These are phyloP conservation scores for Tyto alba DNA, from an alignment of 2,113 vertebrate species.

Conservation along the genomic window DNA sequence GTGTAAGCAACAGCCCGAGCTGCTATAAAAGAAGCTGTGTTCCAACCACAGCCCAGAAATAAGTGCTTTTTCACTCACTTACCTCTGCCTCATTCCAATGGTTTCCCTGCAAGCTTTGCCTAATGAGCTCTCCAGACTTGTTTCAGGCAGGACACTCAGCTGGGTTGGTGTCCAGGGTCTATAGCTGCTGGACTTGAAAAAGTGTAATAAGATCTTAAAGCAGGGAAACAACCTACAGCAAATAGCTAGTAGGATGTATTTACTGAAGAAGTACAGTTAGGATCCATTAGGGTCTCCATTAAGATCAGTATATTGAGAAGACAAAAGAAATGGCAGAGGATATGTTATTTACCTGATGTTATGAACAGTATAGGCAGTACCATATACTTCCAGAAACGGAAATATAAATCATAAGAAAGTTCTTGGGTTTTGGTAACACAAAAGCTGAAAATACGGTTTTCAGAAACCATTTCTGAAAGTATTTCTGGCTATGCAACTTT, in stretches of 20 bases:
- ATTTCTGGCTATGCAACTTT: background rate
- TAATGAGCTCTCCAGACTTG: constrained; percentile 24
- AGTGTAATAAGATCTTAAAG: background rate
- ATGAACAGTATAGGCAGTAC: background rate
- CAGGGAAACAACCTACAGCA: background rate
- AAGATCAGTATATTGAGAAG: background rate
- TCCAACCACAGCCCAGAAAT: background rate
- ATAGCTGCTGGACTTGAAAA: background rate
- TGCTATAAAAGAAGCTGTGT: background rate
- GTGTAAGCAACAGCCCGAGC: background rate
- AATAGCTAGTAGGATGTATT: background rate
- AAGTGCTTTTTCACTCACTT: background rate
- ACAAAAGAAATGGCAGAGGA: background rate
- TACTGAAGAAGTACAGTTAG: background rate
- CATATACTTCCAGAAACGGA: background rate
- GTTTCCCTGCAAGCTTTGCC: background rate
- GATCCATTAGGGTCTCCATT: background rate
- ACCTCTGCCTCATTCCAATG: background rate
- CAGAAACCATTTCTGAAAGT: background rate
- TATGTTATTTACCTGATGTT: background rate
- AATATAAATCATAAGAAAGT: background rate
- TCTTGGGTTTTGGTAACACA: background rate
- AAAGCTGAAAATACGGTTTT: background rate
- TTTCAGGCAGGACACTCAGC: background rate
- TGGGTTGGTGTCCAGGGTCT: background rate